Evolutionary conservation across 2,797 vertebrate genomes (phyloP).

Genomic region (Pitangus sulphuratus): DNA sequence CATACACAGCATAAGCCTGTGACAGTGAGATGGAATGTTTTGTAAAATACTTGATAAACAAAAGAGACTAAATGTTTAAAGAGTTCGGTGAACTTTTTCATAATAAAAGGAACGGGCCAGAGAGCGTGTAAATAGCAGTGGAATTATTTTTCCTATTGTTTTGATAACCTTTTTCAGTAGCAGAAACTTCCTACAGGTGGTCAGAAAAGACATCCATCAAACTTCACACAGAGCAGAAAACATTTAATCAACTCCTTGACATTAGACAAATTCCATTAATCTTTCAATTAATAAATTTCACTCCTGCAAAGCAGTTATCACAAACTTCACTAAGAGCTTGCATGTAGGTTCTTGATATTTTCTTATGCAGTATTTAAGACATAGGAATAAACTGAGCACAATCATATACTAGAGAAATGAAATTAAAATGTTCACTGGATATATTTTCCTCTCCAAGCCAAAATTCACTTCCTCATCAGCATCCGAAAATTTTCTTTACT

Average conservation of each 20-base stretch:
- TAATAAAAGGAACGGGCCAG: neutral
- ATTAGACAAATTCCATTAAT: neutral
- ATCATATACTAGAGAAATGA: neutral
- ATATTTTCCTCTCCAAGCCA: neutral
- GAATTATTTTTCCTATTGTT: neutral
- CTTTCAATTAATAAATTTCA: slow-evolving; percentile 1
- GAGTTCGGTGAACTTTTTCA: neutral
- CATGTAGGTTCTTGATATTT: neutral
- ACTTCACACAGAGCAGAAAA: slow-evolving; percentile 1
- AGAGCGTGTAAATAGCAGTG: neutral
- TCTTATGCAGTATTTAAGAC: neutral
- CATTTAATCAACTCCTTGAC: neutral
- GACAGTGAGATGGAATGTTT: neutral
- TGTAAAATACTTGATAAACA: neutral
- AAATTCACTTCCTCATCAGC: neutral
- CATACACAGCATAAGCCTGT: neutral
- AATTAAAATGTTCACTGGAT: neutral
- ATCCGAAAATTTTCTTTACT: neutral
- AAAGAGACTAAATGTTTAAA: neutral
- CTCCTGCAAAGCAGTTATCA: neutral
- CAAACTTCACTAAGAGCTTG: neutral
- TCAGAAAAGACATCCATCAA: slow-evolving; percentile 3
- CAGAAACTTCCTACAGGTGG: neutral
- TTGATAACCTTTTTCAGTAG: neutral
- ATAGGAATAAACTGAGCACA: neutral